Percentiles rank a stretch among this genome's conserved stretches.
Evolutionary conservation across 2,113 vertebrate genomes (phyloP).

Genomic region (Ceuthmochares aereus): DNA sequence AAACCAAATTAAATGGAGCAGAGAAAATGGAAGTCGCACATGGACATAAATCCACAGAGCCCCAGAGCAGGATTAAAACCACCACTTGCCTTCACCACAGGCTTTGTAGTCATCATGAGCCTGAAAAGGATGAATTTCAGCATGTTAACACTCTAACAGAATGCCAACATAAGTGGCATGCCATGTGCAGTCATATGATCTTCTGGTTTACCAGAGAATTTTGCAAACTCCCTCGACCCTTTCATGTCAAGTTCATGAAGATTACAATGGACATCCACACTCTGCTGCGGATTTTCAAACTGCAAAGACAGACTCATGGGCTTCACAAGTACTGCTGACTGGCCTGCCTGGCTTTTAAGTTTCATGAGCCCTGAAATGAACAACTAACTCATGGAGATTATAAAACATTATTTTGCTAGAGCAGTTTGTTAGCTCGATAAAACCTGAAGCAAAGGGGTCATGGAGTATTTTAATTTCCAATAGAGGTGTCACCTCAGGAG

Average conservation of each 20-base stretch:
- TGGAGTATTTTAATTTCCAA: background rate
- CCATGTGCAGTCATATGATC: background rate
- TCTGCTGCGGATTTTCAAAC: background rate
- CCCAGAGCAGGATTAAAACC: background rate
- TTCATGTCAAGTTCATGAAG: background rate
- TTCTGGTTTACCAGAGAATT: background rate
- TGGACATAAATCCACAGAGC: background rate
- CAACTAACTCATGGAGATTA: slow-evolving; percentile 29
- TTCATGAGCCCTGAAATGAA: slow-evolving; percentile 55
- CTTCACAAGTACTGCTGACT: background rate
- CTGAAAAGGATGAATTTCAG: background rate
- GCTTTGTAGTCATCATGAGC: background rate
- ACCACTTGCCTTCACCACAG: background rate
- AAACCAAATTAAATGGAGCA: background rate
- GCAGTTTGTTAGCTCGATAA: background rate
- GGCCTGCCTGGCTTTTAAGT: slow-evolving; percentile 6
- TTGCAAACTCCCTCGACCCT: background rate
- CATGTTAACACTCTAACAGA: background rate
- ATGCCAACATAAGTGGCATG: background rate
- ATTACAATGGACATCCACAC: background rate
- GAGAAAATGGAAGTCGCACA: background rate
- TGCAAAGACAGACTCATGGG: background rate
- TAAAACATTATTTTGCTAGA: background rate
- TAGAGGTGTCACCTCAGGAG: background rate
- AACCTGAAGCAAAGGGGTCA: background rate